phyloP scores from a whole-genome alignment of 2,888 invertebrate genomes.

The Lordiphosa andalusiaca region DNA sequence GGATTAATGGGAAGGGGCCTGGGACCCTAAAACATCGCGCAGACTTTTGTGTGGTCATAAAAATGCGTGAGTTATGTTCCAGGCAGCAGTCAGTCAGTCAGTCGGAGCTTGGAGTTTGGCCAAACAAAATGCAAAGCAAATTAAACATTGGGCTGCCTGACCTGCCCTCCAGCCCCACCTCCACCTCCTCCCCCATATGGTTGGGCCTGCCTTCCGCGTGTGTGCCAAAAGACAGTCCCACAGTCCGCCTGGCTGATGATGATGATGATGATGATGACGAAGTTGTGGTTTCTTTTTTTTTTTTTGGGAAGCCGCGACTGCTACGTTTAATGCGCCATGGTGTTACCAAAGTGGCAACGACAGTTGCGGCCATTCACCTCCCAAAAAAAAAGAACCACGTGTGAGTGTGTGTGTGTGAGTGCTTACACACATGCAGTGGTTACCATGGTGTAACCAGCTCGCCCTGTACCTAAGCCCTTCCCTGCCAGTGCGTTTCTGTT shows the following conservation, averaged over 20 bases:
- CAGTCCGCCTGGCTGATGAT: constrained; percentile 47
- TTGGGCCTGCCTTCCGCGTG: constrained; percentile 7
- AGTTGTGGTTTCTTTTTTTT: constrained; percentile 52
- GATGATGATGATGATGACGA: constrained; percentile 59
- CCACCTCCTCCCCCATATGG: constrained; percentile 10
- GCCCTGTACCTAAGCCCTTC: constrained; percentile 11
- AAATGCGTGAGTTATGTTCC: constrained; percentile 62
- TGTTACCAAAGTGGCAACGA: constrained; percentile 72
- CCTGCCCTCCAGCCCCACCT: constrained; percentile 16
- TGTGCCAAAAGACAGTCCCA: constrained; percentile 47
- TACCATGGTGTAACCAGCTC: constrained; percentile 59
- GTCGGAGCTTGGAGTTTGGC: constrained; percentile 48
- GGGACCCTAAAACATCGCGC: constrained; percentile 45
- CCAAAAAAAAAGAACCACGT: constrained; percentile 67
- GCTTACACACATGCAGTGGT: constrained; percentile 47
- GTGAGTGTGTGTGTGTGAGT: constrained; percentile 25
- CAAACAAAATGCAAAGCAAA: constrained; percentile 70
- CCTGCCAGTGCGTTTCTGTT: constrained; percentile 49
- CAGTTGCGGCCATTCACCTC: constrained; percentile 78
- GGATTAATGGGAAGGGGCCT: constrained; percentile 58
- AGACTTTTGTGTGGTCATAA: constrained; percentile 65
- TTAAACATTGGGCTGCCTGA: constrained; percentile 52
- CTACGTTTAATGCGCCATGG: constrained; percentile 72
- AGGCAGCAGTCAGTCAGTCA: constrained; percentile 25
- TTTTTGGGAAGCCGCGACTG: constrained; percentile 38